These are phyloP conservation scores for Meteorus colon DNA, from an alignment of 2,888 invertebrate species.

Conservation along the genomic window DNA sequence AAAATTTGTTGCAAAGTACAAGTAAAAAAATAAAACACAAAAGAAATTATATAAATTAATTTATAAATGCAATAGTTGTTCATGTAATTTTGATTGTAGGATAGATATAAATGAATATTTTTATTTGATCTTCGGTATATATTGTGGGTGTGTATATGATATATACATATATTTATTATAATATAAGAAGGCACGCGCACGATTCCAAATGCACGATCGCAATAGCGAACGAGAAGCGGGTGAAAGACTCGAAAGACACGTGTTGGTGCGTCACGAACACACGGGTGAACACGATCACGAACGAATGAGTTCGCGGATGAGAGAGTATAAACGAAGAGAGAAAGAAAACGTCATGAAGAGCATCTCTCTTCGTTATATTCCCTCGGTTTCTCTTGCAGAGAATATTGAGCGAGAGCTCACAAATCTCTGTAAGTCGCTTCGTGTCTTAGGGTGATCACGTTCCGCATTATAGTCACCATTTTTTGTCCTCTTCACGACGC, in stretches of 20 bases:
- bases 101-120: conserved; percentile 9
- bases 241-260: conserved; percentile 36
- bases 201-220: conserved; percentile 41
- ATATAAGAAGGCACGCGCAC: conserved; percentile 32
- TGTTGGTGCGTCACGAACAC: conserved; percentile 47
- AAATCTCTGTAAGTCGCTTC: conserved; percentile 47
- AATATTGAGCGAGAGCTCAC: conserved; percentile 34
- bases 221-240: neutral
- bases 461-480: conserved; percentile 49
- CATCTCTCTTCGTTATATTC: conserved; percentile 19
- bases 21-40: neutral
- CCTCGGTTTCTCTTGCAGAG: conserved; percentile 31
- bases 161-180: conserved; percentile 15
- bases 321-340: conserved; percentile 22
- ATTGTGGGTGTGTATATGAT: neutral
- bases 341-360: conserved; percentile 2
- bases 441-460: conserved; percentile 55
- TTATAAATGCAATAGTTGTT: neutral
- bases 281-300: conserved; percentile 47
- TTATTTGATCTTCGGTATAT: neutral
- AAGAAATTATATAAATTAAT: neutral
- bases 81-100: conserved; percentile 9
- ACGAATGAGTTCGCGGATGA: conserved; percentile 43
- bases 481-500: conserved; percentile 28
- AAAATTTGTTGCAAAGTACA: neutral